Evolutionary conservation across 1,140 invertebrate species (phyloP).

Genomic region (Hyposmocoma kahamanoa): DNA sequence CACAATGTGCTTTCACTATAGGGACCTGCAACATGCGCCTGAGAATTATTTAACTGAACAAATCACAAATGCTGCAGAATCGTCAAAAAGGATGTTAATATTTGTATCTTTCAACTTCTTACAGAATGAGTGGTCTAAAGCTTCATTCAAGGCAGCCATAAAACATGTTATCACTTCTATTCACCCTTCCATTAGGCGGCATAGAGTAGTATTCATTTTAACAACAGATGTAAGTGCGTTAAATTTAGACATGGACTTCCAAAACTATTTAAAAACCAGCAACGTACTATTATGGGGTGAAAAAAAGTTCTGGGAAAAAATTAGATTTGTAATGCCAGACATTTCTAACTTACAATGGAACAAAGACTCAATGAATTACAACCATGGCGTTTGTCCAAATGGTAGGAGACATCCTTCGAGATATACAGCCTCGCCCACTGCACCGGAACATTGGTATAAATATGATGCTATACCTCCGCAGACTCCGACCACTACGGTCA

Average conservation of each 20-base stretch:
- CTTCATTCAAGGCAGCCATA: slow-evolving; percentile 80
- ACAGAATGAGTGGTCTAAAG: slow-evolving; percentile 83
- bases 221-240: slow-evolving; percentile 85
- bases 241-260: slow-evolving; percentile 86
- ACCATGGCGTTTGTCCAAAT: slow-evolving; percentile 62
- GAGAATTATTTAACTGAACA: slow-evolving; percentile 83
- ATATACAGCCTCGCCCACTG: slow-evolving; percentile 71
- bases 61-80: slow-evolving; percentile 86
- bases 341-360: slow-evolving; percentile 74
- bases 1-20: slow-evolving; percentile 83
- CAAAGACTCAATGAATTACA: slow-evolving; percentile 66
- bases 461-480: slow-evolving; percentile 71
- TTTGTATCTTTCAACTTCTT: slow-evolving; percentile 84
- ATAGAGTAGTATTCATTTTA: slow-evolving; percentile 81
- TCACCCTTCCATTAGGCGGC: slow-evolving; percentile 75
- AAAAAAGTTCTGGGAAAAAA: slow-evolving; percentile 92
- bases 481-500: slow-evolving; percentile 44
- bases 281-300: slow-evolving; percentile 89
- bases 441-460: slow-evolving; percentile 71
- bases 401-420: slow-evolving; percentile 64
- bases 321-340: slow-evolving; percentile 90
- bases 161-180: slow-evolving; percentile 84
- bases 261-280: slow-evolving; percentile 86
- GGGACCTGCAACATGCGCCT: slow-evolving; percentile 80
- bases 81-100: slow-evolving; percentile 80